Percentiles rank a stretch among this genome's conserved stretches.
Evolutionary conservation across 2,888 invertebrate species (phyloP).

Genomic region (Tuta absoluta): DNA sequence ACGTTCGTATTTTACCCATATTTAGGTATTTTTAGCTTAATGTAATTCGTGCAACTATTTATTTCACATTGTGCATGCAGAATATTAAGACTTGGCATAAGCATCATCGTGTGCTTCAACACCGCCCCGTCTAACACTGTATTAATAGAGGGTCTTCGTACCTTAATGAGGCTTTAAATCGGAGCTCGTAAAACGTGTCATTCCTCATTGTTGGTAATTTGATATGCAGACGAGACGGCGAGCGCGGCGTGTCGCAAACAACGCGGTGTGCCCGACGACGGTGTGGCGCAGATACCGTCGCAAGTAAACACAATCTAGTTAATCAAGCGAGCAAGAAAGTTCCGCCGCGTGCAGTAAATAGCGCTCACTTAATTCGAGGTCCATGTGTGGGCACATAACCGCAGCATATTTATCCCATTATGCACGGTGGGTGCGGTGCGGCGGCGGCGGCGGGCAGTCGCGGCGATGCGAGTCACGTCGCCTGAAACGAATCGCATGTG

Average conservation of each 20-base stretch:
- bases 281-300: slow-evolving; percentile 25
- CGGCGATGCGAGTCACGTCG: slow-evolving; percentile 79
- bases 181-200: slow-evolving; percentile 34
- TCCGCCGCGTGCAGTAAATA: slow-evolving; percentile 71
- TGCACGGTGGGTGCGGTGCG: slow-evolving; percentile 67
- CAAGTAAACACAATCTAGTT: slow-evolving; percentile 67
- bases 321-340: slow-evolving; percentile 71
- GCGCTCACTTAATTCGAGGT: slow-evolving; percentile 77
- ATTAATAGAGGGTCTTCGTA: not conserved
- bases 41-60: too few species aligned
- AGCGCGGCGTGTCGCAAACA: slow-evolving; percentile 41
- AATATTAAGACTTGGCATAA: not conserved
- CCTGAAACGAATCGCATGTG: slow-evolving; percentile 81
- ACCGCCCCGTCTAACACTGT: not conserved
- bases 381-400: slow-evolving; percentile 78
- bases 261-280: slow-evolving; percentile 22
- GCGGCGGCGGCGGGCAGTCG: slow-evolving; percentile 54
- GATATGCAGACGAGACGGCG: slow-evolving; percentile 40
- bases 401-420: slow-evolving; percentile 81
- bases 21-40: too few species aligned
- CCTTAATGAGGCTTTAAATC: slow-evolving; percentile 34
- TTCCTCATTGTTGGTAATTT: slow-evolving; percentile 43
- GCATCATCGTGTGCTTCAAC: not conserved
- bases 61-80: too few species aligned
- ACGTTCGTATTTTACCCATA: too few species aligned